Conservation (phyloP, 2,113 vertebrate species). For the Tetrax tetrax region DNA sequence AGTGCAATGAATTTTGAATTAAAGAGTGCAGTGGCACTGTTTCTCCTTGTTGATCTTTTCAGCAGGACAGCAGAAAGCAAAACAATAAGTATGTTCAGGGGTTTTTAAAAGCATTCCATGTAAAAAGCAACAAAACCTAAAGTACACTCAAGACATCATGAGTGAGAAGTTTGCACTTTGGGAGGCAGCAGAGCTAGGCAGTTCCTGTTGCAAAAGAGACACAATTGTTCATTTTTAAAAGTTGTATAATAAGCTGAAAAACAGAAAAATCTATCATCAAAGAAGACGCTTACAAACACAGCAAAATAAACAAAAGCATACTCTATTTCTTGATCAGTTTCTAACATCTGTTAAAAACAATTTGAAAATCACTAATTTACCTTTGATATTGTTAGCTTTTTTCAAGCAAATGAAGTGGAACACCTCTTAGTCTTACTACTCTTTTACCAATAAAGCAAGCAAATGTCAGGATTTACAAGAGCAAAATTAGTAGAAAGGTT, state of each 20-base stretch:
- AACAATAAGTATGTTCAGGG: neutral
- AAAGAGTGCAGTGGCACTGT: neutral
- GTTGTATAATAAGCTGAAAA: neutral
- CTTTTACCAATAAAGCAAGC: neutral
- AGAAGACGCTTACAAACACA: neutral
- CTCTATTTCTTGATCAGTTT: neutral
- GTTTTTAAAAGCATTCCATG: neutral
- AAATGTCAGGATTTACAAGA: neutral
- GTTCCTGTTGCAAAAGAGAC: neutral
- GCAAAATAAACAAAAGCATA: neutral
- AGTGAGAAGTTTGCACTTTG: neutral
- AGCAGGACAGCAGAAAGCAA: neutral
- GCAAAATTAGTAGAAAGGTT: neutral
- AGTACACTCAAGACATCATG: neutral
- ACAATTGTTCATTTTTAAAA: neutral
- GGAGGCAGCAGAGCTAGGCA: neutral
- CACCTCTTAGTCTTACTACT: neutral
- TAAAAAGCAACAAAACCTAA: neutral
- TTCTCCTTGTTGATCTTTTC: neutral
- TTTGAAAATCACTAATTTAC: neutral
- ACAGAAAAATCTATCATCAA: neutral
- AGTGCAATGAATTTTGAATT: neutral
- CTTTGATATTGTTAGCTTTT: neutral
- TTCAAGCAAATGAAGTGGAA: neutral
- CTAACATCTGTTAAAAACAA: neutral